Evolutionary conservation across 2,888 invertebrate genomes (phyloP).

Genomic region (Parnassius mnemosyne): DNA sequence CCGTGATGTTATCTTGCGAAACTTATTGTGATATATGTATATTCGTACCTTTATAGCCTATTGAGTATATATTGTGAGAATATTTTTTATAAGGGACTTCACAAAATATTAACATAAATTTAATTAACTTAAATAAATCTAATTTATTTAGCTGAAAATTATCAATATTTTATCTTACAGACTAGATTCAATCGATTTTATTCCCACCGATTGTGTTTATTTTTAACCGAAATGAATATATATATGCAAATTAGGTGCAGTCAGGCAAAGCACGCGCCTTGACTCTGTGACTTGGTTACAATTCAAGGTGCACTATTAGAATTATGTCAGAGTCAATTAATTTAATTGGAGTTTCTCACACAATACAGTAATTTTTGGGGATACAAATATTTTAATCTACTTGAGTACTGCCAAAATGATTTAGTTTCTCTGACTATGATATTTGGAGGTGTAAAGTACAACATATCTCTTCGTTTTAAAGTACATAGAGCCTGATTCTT

Average conservation of each 20-base stretch:
- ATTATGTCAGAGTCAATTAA: slow-evolving; percentile 19
- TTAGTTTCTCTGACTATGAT: too few species aligned
- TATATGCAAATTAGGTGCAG: slow-evolving; percentile 16
- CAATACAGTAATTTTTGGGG: neutral
- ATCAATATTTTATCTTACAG: slow-evolving; percentile 12
- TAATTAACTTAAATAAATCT: slow-evolving; percentile 9
- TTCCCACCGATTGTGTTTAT: slow-evolving; percentile 15
- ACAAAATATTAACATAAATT: slow-evolving; percentile 5
- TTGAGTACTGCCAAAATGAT: too few species aligned
- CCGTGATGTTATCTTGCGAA: slow-evolving; percentile 2
- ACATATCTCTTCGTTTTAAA: too few species aligned
- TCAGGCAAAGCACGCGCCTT: slow-evolving; percentile 20
- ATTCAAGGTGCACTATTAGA: slow-evolving; percentile 20
- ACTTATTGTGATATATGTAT: slow-evolving; percentile 1
- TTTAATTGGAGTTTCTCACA: slow-evolving; percentile 15
- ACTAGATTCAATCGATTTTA: slow-evolving; percentile 12
- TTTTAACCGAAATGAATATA: slow-evolving; percentile 17
- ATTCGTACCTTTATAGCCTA: neutral
- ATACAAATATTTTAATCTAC: too few species aligned
- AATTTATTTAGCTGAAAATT: slow-evolving; percentile 7
- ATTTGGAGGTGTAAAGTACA: too few species aligned
- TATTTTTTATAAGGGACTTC: neutral
- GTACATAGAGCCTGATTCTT: too few species aligned
- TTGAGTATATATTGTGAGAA: neutral
- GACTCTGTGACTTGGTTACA: slow-evolving; percentile 16